A percentile compares a stretch with the other conserved stretches of the same genome.
phyloP scores from a whole-genome alignment of 2,797 vertebrate genomes.

The Apogon hyalosoma region DNA sequence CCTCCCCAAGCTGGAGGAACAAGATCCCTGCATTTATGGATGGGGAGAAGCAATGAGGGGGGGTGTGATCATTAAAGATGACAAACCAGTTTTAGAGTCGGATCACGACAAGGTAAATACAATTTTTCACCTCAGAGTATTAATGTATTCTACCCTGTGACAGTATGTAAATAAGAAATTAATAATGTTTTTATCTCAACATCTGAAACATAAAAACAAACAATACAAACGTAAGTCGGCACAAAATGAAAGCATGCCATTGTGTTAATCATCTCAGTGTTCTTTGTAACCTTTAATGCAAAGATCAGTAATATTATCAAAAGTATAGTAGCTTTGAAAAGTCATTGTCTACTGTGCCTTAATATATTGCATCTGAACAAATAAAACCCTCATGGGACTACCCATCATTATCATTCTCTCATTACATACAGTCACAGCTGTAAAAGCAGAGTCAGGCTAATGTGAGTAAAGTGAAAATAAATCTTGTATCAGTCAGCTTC shows the following conservation, averaged over 20 bases:
- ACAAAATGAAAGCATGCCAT: background rate
- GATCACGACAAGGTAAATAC: conserved; percentile 39
- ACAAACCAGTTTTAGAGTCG: conserved; percentile 18
- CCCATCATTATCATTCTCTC: conserved; percentile 15
- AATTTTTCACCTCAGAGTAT: background rate
- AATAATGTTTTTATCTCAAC: too few relatives aligned
- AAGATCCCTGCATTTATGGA: conserved; percentile 88
- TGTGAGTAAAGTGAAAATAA: background rate
- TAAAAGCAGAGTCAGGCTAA: background rate
- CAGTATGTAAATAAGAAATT: too few relatives aligned
- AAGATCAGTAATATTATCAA: background rate
- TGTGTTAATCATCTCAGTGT: background rate
- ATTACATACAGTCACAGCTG: conserved; percentile 6
- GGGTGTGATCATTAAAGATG: conserved; percentile 16
- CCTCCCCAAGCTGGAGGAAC: conserved; percentile 97
- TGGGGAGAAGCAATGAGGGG: conserved; percentile 53
- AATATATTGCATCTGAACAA: conserved; percentile 4
- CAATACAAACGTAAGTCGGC: too few relatives aligned
- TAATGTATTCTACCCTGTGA: too few relatives aligned
- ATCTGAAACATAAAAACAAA: too few relatives aligned
- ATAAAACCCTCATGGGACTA: background rate
- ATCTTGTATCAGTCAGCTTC: background rate
- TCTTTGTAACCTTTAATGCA: background rate
- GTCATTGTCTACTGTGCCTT: background rate
- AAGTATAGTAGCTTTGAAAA: background rate